phyloP scores from a whole-genome alignment of 2,797 vertebrate species.

The Notolepis coatsorum region DNA sequence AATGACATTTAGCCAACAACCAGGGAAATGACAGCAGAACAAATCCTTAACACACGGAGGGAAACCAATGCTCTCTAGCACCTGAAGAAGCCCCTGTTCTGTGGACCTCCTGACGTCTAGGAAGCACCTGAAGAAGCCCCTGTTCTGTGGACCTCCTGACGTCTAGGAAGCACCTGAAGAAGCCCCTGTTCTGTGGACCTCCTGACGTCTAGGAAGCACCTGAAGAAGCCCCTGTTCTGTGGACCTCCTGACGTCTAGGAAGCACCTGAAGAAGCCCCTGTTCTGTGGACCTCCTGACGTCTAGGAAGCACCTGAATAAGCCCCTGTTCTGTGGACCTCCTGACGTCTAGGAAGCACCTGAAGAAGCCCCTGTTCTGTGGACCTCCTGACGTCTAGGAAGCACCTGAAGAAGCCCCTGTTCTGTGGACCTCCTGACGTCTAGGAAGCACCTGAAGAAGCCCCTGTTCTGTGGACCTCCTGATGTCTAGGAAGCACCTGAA shows the following conservation, averaged over 20 bases:
- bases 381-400: too few relatives aligned
- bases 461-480: too few relatives aligned
- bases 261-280: constrained; percentile 36
- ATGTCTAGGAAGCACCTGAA: too few relatives aligned
- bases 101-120: not conserved
- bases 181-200: too few relatives aligned
- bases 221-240: not conserved
- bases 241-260: constrained; percentile 17
- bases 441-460: too few relatives aligned
- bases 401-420: too few relatives aligned
- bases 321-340: too few relatives aligned
- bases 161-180: constrained; percentile 58
- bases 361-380: too few relatives aligned
- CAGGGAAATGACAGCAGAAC: constrained; percentile 66
- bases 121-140: constrained; percentile 36
- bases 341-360: too few relatives aligned
- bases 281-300: constrained; percentile 50
- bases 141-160: constrained; percentile 46
- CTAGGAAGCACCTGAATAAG: constrained; percentile 59
- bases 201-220: too few relatives aligned
- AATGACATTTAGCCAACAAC: constrained; percentile 76
- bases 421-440: too few relatives aligned
- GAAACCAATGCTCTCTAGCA: constrained; percentile 45
- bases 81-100: constrained; percentile 3
- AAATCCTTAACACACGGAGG: constrained; percentile 54